These are phyloP conservation scores for Drepanosiphum platanoidis DNA, from an alignment of 2,888 invertebrate species.

Conservation along the genomic window DNA sequence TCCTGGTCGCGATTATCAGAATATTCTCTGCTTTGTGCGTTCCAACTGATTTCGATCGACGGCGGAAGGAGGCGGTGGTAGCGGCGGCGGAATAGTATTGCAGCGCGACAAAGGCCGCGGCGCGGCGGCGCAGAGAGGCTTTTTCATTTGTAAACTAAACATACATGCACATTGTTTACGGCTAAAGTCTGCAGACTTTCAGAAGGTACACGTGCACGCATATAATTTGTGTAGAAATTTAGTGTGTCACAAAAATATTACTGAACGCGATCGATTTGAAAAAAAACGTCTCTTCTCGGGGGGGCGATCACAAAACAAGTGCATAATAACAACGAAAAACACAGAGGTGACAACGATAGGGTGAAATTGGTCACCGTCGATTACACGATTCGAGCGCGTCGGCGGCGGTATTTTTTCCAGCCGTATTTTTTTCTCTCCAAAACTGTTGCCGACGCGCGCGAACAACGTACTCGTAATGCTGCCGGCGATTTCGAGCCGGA, in stretches of 20 bases:
- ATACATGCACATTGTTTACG: not conserved
- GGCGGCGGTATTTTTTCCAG: no score
- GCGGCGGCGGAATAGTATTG: not conserved
- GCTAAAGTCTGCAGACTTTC: not conserved
- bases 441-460: no score
- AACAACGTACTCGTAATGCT: no score
- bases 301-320: not conserved
- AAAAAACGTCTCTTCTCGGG: not conserved
- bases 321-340: not conserved
- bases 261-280: not conserved
- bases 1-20: constrained; percentile 11
- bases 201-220: not conserved
- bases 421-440: no score
- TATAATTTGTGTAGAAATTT: not conserved
- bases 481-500: no score
- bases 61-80: not conserved
- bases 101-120: not conserved
- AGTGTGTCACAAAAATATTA: not conserved
- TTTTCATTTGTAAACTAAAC: not conserved
- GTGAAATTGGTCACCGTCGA: no score
- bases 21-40: constrained; percentile 10
- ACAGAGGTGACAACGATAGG: no score
- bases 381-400: no score
- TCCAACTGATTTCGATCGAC: not conserved
- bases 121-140: not conserved